Evolutionary conservation across 2,797 vertebrate genomes (phyloP).

Genomic region (Crotalus adamanteus): DNA sequence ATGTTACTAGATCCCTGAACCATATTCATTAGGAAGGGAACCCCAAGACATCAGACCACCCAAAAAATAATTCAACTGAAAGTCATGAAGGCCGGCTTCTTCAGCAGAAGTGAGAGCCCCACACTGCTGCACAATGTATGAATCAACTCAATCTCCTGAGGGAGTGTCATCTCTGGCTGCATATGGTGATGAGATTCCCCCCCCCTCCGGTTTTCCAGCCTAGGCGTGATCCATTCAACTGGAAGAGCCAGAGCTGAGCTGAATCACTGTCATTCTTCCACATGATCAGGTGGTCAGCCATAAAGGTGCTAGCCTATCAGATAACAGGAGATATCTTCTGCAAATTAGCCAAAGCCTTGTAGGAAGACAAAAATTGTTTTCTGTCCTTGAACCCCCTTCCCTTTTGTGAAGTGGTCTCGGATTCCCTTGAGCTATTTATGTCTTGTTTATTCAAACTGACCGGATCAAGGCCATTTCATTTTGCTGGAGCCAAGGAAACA

Average conservation of each 20-base stretch:
- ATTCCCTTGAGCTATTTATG: conserved; percentile 28
- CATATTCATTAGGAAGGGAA: background rate
- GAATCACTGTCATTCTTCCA: background rate
- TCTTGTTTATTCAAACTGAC: conserved; percentile 9
- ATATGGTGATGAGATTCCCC: too few species aligned
- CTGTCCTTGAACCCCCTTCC: conserved; percentile 4
- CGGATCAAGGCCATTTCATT: background rate
- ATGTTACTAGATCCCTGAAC: background rate
- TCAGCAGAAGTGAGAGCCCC: background rate
- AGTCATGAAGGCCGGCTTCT: background rate
- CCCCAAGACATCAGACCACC: background rate
- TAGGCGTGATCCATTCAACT: background rate
- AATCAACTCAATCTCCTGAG: background rate
- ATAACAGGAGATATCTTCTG: background rate
- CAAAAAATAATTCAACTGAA: background rate
- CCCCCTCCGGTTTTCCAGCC: too few species aligned
- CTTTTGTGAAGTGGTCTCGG: background rate
- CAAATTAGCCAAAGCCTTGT: background rate
- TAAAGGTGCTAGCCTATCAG: background rate
- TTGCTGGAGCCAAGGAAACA: background rate
- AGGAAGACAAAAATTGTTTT: background rate
- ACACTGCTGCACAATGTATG: too few species aligned
- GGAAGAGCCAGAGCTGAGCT: too few species aligned
- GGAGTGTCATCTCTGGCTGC: background rate
- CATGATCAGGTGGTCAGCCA: background rate